phyloP scores from a whole-genome alignment of 2,888 invertebrate genomes.

The Lepidocyrtinus sp. region DNA sequence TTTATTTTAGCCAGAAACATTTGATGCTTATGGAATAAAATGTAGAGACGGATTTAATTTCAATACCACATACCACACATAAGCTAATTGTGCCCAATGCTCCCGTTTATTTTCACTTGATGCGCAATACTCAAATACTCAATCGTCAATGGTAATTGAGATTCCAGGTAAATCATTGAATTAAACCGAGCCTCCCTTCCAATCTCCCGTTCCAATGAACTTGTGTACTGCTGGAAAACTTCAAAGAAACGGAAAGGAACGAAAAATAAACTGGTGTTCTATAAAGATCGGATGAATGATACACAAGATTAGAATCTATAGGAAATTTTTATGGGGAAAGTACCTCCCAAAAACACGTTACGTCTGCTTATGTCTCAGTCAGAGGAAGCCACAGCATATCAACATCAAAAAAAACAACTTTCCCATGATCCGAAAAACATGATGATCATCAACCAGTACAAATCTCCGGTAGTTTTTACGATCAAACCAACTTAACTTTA shows the following conservation, averaged over 20 bases:
- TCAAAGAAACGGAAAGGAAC: background rate
- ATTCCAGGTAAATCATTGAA: background rate
- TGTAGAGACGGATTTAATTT: no score
- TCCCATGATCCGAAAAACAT: background rate
- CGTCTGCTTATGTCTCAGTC: background rate
- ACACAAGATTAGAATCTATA: no score
- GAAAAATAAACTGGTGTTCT: background rate
- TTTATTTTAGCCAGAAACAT: no score
- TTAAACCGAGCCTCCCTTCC: background rate
- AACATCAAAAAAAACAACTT: background rate
- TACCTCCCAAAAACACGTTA: background rate
- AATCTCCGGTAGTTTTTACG: conserved; percentile 18
- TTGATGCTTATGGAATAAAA: no score
- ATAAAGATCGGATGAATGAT: no score
- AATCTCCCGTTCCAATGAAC: background rate
- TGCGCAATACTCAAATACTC: no score
- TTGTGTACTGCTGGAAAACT: background rate
- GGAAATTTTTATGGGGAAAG: background rate
- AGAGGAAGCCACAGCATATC: background rate
- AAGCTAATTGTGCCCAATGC: no score
- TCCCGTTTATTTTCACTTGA: no score
- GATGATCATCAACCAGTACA: background rate
- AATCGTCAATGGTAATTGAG: background rate
- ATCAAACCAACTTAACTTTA: conserved; percentile 43
- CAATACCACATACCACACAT: no score